Evolutionary conservation across 2,113 vertebrate species (phyloP), one percentile per base, ranked within the genome.

Genomic region (Taurulus bubalis): DNA sequence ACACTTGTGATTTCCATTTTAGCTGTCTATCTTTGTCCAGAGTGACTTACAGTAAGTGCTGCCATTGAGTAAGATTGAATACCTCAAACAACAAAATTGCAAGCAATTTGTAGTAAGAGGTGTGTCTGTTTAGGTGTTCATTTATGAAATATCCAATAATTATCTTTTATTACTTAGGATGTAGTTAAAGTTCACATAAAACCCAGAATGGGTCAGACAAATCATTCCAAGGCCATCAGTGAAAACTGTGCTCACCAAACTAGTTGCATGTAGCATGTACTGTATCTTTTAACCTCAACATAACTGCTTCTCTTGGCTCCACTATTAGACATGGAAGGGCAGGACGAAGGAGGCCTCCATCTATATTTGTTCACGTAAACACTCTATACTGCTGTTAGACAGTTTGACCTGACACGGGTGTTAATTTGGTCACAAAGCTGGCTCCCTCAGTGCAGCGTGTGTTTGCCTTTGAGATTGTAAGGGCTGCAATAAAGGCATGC

Each of bases 351-450:
- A 82, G 67, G 76, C 58, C 28, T 69, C 58, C 24, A 30, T 86
- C 86, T 91, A 79, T 83, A 87, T 87, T 79, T 79, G 62, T 82
- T 78, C 77, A 89, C 14, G 30, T 89, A 81, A 89, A 86, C 86
- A 78, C 70, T 42, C 45, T 58, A 56, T 71, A 58, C 80, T 2
- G 32, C 59, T 62, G 59, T 70, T n/a, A 53, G 75, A 78, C 71
- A 75, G 72, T 85, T 76, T 84, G 82, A 81, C 80, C 63, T 85
- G 80, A 69, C 3, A 10, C 14, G 47, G 42, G 45, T 75, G 77
- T 87, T 88, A 67, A 87, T 90, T 86, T 84, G 58, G 68, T 87
- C 82, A 47, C 80, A 82, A 62, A 79, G 76, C 76, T 56, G 74
- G 81, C 76, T 76, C 70, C 71, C 45, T 8, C 68, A 40, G 71